phyloP scores from a whole-genome alignment of 2,888 invertebrate species.

The Noctuana brunneofusca region DNA sequence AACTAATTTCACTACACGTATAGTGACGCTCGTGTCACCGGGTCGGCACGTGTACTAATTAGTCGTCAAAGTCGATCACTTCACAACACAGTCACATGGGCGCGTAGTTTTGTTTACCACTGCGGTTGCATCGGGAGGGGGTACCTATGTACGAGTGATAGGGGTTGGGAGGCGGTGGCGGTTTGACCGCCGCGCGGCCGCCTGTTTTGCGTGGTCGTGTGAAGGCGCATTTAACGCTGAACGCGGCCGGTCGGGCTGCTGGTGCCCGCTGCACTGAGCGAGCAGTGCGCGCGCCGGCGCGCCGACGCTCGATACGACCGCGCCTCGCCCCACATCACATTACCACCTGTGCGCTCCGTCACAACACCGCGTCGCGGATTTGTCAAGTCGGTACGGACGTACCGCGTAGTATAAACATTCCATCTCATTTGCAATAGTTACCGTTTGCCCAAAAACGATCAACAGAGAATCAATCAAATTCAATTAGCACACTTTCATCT shows the following conservation, averaged over 20 bases:
- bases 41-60: conserved; percentile 43
- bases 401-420: conserved; percentile 41
- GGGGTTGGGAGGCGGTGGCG: conserved; percentile 52
- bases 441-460: conserved; percentile 12
- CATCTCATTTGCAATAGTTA: conserved; percentile 13
- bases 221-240: conserved; percentile 53
- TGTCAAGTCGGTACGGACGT: conserved; percentile 41
- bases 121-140: conserved; percentile 42
- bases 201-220: conserved; percentile 47
- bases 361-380: conserved; percentile 68
- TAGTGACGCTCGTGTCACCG: conserved; percentile 37
- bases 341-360: conserved; percentile 79
- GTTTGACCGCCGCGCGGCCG: conserved; percentile 61
- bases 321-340: conserved; percentile 73
- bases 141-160: conserved; percentile 39
- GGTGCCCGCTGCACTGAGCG: conserved; percentile 63
- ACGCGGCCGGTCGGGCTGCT: conserved; percentile 63
- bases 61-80: conserved; percentile 42
- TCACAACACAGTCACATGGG: conserved; percentile 55
- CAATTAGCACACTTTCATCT: too few species aligned
- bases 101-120: conserved; percentile 56
- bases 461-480: neutral
- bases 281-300: conserved; percentile 61
- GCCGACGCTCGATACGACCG: conserved; percentile 49
- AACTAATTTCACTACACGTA: conserved; percentile 55